Conservation (phyloP, 2,113 vertebrate species). For the Petaurus breviceps region DNA sequence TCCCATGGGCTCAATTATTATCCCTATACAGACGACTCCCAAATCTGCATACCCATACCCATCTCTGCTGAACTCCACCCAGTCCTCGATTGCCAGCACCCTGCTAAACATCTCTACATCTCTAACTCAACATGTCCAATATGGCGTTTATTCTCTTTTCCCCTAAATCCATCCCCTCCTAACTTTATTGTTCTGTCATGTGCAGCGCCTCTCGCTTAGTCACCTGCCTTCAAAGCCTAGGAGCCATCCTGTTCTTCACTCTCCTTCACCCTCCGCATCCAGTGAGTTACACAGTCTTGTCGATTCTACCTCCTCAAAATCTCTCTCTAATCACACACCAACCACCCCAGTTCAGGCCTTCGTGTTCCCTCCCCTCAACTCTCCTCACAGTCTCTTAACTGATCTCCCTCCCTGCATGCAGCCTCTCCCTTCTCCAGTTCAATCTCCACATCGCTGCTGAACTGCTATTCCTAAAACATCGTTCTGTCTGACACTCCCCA, state of each 20-base stretch:
- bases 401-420: not conserved
- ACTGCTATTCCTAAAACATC: not conserved
- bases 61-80: not conserved
- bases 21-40: not conserved
- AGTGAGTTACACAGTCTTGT: not conserved
- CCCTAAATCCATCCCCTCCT: not conserved
- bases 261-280: not conserved
- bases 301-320: not conserved
- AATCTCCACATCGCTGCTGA: not conserved
- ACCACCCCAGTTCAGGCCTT: not conserved
- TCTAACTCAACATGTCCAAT: not conserved
- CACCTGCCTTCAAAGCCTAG: not conserved
- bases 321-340: not conserved
- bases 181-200: not conserved
- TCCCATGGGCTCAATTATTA: not conserved
- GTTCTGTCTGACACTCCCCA: not conserved
- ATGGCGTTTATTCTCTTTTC: not conserved
- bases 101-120: not conserved
- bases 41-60: not conserved
- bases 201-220: not conserved
- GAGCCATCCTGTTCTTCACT: not conserved
- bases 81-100: not conserved
- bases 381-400: not conserved
- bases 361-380: not conserved
- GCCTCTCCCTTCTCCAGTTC: not conserved